A percentile compares a stretch with the other conserved stretches of the same genome.
Conservation (phyloP, 2,113 vertebrate genomes). For the Psilopogon haemacephalus region DNA sequence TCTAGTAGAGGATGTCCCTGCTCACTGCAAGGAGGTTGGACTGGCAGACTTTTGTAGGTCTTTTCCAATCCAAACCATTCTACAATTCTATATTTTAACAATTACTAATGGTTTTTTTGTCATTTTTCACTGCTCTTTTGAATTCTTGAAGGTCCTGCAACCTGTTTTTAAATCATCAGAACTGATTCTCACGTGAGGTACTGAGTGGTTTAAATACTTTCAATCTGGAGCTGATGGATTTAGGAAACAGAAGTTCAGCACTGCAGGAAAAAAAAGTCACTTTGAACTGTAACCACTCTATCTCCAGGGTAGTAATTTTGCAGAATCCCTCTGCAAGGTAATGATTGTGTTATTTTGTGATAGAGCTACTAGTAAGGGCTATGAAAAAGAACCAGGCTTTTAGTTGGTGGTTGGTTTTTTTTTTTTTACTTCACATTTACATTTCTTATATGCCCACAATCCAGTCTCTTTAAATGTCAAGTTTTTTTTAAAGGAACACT, state of each 20-base stretch:
- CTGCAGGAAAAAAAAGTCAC: not conserved
- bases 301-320: conserved; percentile 27
- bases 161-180: not conserved
- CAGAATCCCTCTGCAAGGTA: not conserved
- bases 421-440: not conserved
- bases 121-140: not conserved
- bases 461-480: conserved; percentile 26
- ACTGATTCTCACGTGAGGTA: not conserved
- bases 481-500: not conserved
- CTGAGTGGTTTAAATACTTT: not conserved
- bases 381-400: not conserved
- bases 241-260: not conserved
- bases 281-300: conserved; percentile 30
- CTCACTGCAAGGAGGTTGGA: too few species aligned
- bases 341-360: conserved; percentile 23
- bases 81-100: not conserved
- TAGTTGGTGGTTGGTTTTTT: not conserved
- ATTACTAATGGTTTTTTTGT: too few species aligned
- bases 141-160: not conserved
- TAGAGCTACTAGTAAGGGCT: not conserved
- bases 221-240: not conserved
- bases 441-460: conserved; percentile 18
- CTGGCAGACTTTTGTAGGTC: too few species aligned
- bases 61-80: too few species aligned
- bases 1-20: too few species aligned